Evolutionary conservation across 2,797 vertebrate genomes (phyloP).

Genomic region (Halcyon badia): DNA sequence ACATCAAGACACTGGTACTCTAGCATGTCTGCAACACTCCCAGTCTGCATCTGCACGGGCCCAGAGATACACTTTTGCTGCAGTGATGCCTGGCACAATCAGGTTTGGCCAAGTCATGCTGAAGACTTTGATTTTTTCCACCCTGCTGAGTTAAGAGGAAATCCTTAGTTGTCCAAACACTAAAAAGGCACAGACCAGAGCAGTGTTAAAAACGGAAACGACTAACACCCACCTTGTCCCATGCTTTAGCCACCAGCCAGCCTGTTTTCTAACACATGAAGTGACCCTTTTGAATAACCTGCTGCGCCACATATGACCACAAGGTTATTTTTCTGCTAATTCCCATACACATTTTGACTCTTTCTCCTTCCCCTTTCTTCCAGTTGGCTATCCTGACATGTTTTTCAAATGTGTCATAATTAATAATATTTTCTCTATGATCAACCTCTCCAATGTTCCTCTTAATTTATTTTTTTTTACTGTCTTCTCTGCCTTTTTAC

Average conservation of each 20-base stretch:
- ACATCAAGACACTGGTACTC: neutral
- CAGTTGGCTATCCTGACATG: neutral
- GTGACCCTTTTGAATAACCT: neutral
- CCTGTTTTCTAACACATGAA: neutral
- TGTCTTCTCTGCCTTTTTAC: neutral
- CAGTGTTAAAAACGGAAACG: neutral
- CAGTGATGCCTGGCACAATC: neutral
- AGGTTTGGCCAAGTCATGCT: neutral
- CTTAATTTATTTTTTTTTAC: neutral
- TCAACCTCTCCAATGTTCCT: rapidly evolving
- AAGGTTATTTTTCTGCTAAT: neutral
- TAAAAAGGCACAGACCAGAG: neutral
- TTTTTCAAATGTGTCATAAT: neutral
- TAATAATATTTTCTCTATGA: neutral
- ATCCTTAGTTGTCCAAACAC: neutral
- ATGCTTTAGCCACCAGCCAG: neutral
- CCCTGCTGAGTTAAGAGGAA: neutral
- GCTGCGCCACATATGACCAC: neutral
- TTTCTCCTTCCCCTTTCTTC: neutral
- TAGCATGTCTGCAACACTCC: neutral
- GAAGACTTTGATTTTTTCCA: neutral
- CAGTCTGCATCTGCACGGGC: rapidly evolving
- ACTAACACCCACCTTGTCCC: neutral
- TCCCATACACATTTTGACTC: neutral
- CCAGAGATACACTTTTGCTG: neutral